These are phyloP conservation scores for Neolamprologus variostigma DNA, from an alignment of 2,113 vertebrate species.

Conservation along the genomic window DNA sequence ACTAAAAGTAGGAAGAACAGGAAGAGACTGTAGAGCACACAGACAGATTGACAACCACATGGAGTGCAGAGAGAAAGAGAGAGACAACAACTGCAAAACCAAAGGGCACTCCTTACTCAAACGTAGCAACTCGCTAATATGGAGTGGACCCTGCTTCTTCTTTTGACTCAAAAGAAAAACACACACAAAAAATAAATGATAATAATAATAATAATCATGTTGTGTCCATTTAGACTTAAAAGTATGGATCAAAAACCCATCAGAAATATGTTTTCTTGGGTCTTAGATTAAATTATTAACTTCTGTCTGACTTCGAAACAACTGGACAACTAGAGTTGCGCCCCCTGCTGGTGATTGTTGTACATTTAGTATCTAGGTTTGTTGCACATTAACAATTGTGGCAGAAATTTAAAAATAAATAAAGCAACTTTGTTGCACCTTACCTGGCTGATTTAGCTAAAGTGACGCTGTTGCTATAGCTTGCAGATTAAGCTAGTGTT, in stretches of 20 bases:
- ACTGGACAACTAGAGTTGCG: background rate
- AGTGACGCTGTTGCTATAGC: background rate
- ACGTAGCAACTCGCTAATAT: rapidly evolving
- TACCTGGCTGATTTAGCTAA: background rate
- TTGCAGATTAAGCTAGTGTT: background rate
- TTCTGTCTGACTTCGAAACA: background rate
- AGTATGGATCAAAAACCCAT: background rate
- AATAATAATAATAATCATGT: background rate
- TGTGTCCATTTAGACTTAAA: background rate
- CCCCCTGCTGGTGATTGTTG: background rate
- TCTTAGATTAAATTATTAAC: background rate
- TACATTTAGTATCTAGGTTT: background rate
- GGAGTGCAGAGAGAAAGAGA: background rate
- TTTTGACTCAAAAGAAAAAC: background rate
- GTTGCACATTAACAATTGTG: background rate
- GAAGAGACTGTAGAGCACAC: background rate
- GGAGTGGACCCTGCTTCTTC: background rate
- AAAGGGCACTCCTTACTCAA: background rate
- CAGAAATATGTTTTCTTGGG: background rate
- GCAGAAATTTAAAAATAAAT: background rate
- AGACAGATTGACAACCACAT: background rate
- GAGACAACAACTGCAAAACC: background rate
- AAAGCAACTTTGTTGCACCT: background rate
- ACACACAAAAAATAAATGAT: background rate
- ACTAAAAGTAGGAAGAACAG: background rate